Base-by-base conservation (phyloP, 1,140 invertebrate genomes). In the Centruroides vittatus region DNA sequence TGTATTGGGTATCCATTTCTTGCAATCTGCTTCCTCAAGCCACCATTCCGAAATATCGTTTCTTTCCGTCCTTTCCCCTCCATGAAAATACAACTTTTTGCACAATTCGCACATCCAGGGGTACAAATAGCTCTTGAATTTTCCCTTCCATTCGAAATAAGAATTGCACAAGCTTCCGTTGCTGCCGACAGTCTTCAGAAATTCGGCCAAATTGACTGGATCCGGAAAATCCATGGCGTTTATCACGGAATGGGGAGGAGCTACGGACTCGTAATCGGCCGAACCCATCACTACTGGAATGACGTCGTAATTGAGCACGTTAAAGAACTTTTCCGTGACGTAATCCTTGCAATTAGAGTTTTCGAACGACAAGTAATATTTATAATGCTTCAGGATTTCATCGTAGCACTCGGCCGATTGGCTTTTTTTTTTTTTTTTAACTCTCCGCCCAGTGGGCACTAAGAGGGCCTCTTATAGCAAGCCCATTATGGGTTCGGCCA, bases 281-380 rank as follows among this genome's bases (percentile, higher is more conserved):
- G 63, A 63, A n/a, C 67, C 67, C 23, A 67, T 65, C 9, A 70
- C 64, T 10, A 70, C 63, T 2, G 69, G 69, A 3, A 70, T 64
- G 49, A 70, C 65, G 3, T 62, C 53, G 54, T 70, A 61, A 12
- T 64, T 35, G 47, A 72, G 61, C 35, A 57, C 67, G 57, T 67
- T 64, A 65, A 67, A 73, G 50, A 73, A 69, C 67, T 86, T 86
- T 66, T 86, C 84, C 0, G 83, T 86, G 35, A 86, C 69, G 65
- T 86, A 87, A 66, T 85, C 80, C n/a, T 73, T 71, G 61, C 84
- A 86, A 61, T 80, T 78, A 0, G 81, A 80, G 67, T 88, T 88
- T 73, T 89, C 86, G 60, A 88, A 83, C 0, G 85, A 78, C 41
- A 88, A 70, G 68, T 87, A 88, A 70, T 89, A 89, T 64, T 84